These are phyloP conservation scores for Ia io DNA, from an alignment of 2,113 vertebrate genomes.

Conservation along the genomic window DNA sequence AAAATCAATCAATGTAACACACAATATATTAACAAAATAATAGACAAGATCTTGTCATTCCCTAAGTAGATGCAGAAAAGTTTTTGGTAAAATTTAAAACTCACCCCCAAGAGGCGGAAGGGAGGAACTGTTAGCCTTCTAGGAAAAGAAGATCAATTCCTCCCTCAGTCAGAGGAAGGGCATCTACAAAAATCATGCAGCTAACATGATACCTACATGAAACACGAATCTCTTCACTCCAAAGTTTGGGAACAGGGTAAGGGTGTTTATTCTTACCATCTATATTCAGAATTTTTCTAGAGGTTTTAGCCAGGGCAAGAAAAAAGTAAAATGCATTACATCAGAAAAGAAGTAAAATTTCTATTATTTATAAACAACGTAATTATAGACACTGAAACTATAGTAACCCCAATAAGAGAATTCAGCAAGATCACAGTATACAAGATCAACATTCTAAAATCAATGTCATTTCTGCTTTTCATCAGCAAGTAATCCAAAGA, in stretches of 20 bases:
- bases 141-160: neutral
- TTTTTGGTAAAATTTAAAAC: constrained; percentile 9
- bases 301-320: neutral
- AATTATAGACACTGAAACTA: neutral
- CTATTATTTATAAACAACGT: neutral
- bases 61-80: neutral
- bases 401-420: neutral
- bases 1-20: neutral
- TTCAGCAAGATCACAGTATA: neutral
- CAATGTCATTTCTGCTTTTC: neutral
- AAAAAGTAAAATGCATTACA: constrained; percentile 20
- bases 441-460: neutral
- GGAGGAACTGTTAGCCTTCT: neutral
- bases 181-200: neutral
- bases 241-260: neutral
- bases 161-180: neutral
- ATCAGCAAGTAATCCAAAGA: neutral
- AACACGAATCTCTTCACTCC: neutral
- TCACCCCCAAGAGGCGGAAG: neutral
- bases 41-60: neutral
- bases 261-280: neutral
- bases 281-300: neutral
- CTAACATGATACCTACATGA: neutral
- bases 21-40: neutral
- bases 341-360: neutral